Evolutionary conservation across 2,888 invertebrate species (phyloP), one percentile per base, ranked within the genome.

Genomic region (Protonemura montana): DNA sequence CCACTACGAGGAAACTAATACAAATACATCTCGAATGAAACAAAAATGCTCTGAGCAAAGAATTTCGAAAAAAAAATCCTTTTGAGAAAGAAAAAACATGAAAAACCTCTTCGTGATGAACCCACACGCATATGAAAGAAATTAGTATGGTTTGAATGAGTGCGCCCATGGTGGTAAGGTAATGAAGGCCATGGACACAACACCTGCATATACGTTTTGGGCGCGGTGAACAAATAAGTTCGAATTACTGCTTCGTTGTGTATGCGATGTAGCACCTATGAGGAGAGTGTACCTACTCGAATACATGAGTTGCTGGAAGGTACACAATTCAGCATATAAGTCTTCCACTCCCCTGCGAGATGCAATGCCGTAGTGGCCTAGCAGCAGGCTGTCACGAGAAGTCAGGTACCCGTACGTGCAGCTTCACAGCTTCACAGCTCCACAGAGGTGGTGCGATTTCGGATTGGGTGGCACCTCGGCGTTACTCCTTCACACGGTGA

Each of bases 291-390:
- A 59, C 59, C 59, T 59, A 59, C 59, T 59, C 59, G 59, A 59
- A 59, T 59, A 59, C 59, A 7, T 13, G 59, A 59, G 59, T 59
- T 59, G 7, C 59, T 59, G 59, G n/a, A n/a, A n/a, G n/a, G n/a
- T 59, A 59, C 59, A 59, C 59, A 59, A 59, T 59, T 59, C 59
- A 59, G 59, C 59, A 59, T n/a, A n/a, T 59, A 59, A 59, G 59
- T 59, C 59, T 59, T 59, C 59, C 59, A 59, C 59, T 59, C 59
- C 59, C 59, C 59, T 7, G 59, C 59, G 59, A 59, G 59, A 10
- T 59, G 59, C 21, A 21, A 59, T 59, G 59, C 59, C 59, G 21
- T 59, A 2, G 16, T 13, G 59, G 3, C 35, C 35, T 10, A 3
- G 35, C 10, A 3, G 5, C 35, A 10, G 3, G 1, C 59, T 13